Percentiles rank a stretch among this genome's conserved stretches.
phyloP scores from a whole-genome alignment of 2,113 vertebrate species.

The Percina caprodes region DNA sequence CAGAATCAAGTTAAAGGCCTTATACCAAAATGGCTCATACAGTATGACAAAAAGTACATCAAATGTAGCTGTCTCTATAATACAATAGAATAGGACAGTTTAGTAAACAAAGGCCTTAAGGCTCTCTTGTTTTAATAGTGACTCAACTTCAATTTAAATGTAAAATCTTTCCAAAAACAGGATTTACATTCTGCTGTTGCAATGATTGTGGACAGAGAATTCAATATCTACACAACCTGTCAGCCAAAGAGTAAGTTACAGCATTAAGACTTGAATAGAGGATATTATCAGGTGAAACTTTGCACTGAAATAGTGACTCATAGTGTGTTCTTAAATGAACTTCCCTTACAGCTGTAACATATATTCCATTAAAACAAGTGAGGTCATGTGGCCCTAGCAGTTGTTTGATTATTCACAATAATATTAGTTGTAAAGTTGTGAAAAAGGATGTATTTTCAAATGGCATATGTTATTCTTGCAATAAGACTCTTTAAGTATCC shows the following conservation, averaged over 20 bases:
- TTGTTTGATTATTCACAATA: background rate
- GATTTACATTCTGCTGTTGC: slow-evolving; percentile 15
- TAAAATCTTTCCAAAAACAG: background rate
- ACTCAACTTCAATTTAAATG: background rate
- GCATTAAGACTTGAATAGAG: background rate
- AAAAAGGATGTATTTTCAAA: background rate
- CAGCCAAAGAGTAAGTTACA: slow-evolving; percentile 7
- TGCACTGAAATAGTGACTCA: slow-evolving; percentile 1
- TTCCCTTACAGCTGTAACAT: slow-evolving; percentile 21
- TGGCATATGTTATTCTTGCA: background rate
- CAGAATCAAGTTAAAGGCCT: slow-evolving; percentile 5
- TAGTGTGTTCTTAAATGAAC: background rate
- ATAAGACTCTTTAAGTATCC: background rate
- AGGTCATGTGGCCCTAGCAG: background rate
- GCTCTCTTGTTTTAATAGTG: background rate
- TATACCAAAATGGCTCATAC: slow-evolving; percentile 13
- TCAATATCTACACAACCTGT: slow-evolving; percentile 3
- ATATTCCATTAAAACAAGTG: slow-evolving; percentile 16
- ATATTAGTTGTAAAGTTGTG: background rate
- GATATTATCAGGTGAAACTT: slow-evolving; percentile 3
- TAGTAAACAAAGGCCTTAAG: background rate
- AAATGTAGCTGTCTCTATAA: slow-evolving; percentile 5
- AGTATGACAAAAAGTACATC: background rate
- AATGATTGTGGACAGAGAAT: slow-evolving; percentile 8
- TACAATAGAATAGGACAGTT: background rate